Evolutionary conservation across 2,888 invertebrate species (phyloP).

Genomic region (Mesoligia furuncula): DNA sequence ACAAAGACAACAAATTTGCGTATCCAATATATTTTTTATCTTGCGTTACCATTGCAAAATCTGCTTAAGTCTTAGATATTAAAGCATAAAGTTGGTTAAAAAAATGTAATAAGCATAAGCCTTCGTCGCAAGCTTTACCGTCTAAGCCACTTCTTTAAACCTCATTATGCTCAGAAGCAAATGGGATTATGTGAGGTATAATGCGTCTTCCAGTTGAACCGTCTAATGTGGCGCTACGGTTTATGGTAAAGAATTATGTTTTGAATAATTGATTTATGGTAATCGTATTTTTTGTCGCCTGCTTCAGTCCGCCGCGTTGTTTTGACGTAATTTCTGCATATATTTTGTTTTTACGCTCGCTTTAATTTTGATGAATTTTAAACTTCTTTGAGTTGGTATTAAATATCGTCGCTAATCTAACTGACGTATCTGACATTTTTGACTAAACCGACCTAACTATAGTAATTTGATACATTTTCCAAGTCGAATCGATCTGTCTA

Average conservation of each 20-base stretch:
- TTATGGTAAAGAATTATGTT: slow-evolving; percentile 71
- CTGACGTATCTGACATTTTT: too few relatives aligned
- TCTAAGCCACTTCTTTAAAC: slow-evolving; percentile 33
- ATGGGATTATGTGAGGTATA: slow-evolving; percentile 69
- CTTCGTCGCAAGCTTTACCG: slow-evolving; percentile 17
- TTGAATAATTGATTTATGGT: slow-evolving; percentile 74
- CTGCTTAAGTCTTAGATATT: slow-evolving; percentile 9
- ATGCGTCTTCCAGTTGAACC: slow-evolving; percentile 66
- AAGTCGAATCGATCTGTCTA: too few relatives aligned
- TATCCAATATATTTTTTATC: not conserved
- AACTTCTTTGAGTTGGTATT: slow-evolving; percentile 12
- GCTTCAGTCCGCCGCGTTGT: slow-evolving; percentile 24
- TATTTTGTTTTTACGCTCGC: slow-evolving; percentile 40
- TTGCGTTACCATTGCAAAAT: slow-evolving; percentile 9
- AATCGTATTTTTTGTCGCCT: slow-evolving; percentile 65
- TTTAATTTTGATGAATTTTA: slow-evolving; percentile 39
- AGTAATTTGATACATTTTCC: too few relatives aligned
- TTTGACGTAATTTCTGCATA: slow-evolving; percentile 47
- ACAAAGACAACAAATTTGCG: not conserved
- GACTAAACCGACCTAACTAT: too few relatives aligned
- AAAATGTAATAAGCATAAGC: slow-evolving; percentile 24
- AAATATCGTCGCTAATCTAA: too few relatives aligned
- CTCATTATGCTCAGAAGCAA: slow-evolving; percentile 71
- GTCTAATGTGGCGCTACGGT: slow-evolving; percentile 65
- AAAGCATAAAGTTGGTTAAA: slow-evolving; percentile 28